Evolutionary conservation across 2,113 vertebrate genomes (phyloP).

Genomic region (Felis chaus): DNA sequence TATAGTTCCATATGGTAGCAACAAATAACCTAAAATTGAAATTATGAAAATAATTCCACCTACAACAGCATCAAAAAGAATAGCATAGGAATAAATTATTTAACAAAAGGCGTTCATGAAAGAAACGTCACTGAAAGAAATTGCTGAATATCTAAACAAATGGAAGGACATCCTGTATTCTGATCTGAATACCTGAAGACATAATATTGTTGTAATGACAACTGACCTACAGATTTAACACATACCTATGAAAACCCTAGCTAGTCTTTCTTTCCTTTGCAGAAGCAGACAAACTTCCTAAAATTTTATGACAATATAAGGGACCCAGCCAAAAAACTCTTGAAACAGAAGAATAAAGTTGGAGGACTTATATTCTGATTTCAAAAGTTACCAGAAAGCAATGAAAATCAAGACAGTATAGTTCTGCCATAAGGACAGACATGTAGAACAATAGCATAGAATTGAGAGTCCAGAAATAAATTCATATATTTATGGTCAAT

Average conservation of each 20-base stretch:
- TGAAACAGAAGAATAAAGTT: not conserved
- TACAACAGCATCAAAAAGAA: not conserved
- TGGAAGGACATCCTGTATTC: not conserved
- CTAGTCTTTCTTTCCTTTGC: not conserved
- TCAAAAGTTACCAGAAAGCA: not conserved
- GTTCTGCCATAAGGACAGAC: not conserved
- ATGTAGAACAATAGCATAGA: not conserved
- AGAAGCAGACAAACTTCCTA: not conserved
- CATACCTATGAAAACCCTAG: not conserved
- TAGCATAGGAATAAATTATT: not conserved
- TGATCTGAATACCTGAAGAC: not conserved
- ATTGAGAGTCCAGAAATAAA: constrained; percentile 25
- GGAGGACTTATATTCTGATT: not conserved
- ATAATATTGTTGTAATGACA: not conserved
- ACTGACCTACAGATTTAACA: not conserved
- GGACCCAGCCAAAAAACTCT: not conserved
- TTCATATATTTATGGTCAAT: not conserved
- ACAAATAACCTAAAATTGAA: not conserved
- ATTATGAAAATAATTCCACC: not conserved
- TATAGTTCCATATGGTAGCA: not conserved
- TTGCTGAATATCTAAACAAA: not conserved
- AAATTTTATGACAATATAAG: not conserved
- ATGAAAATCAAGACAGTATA: not conserved
- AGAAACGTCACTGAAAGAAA: not conserved
- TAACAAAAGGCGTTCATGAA: not conserved